These are phyloP conservation scores for Eonycteris spelaea DNA, from an alignment of 2,113 vertebrate species.

Conservation along the genomic window DNA sequence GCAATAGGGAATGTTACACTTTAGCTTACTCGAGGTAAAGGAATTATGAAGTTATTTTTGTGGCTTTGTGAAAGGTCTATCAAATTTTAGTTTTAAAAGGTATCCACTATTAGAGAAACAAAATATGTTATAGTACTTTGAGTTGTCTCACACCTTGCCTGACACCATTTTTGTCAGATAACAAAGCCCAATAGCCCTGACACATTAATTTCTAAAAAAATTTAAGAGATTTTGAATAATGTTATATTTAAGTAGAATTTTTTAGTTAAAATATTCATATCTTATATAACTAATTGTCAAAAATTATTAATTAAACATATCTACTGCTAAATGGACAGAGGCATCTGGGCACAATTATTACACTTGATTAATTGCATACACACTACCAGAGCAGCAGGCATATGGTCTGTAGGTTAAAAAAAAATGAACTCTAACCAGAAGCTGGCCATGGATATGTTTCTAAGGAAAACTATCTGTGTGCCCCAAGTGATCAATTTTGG, in stretches of 20 bases:
- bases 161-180: background rate
- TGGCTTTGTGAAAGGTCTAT: background rate
- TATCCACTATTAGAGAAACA: background rate
- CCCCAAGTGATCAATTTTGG: conserved; percentile 22
- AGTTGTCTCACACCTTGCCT: background rate
- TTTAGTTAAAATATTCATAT: background rate
- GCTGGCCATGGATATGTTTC: background rate
- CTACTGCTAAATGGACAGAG: background rate
- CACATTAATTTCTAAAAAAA: background rate
- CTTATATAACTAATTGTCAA: background rate
- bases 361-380: conserved; percentile 25
- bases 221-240: background rate
- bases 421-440: conserved; percentile 13
- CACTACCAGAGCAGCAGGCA: background rate
- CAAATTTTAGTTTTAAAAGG: background rate
- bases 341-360: background rate
- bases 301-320: background rate
- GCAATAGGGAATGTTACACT: background rate
- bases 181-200: background rate
- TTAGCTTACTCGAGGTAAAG: background rate
- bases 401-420: background rate
- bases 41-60: background rate
- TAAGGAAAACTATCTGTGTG: background rate
- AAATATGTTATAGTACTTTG: background rate
- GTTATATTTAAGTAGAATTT: background rate